These are phyloP conservation scores for Dilophus febrilis DNA, from an alignment of 2,888 invertebrate genomes.

Conservation along the genomic window DNA sequence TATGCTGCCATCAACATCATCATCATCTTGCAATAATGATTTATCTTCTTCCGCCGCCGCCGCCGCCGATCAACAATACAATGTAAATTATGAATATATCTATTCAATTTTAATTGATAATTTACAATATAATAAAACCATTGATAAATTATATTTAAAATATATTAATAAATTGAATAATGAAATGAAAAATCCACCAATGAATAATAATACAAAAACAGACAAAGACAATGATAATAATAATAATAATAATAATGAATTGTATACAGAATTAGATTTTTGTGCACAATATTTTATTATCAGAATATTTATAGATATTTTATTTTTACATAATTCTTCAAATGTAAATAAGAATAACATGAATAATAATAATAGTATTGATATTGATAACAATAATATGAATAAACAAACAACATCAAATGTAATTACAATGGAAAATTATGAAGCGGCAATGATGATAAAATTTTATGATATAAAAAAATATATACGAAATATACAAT, in stretches of 20 bases:
- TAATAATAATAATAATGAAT: neutral
- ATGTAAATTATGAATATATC: neutral
- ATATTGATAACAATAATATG: no score
- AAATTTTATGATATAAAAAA: neutral
- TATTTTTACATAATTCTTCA: neutral
- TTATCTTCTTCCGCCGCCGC: no score
- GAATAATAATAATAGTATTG: no score
- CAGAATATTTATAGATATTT: neutral
- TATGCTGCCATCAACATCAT: no score
- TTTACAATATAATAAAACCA: no score
- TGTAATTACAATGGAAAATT: neutral
- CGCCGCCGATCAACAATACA: no score
- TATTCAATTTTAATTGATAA: neutral
- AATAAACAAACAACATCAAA: no score
- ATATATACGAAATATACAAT: neutral
- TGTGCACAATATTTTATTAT: conserved; percentile 2
- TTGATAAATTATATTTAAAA: no score
- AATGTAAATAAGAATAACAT: no score
- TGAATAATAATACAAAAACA: conserved; percentile 1
- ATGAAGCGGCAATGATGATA: neutral
- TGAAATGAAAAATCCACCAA: neutral
- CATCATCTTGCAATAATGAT: no score
- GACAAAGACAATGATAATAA: neutral
- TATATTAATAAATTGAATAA: neutral
- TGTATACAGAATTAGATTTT: conserved; percentile 1